Evolutionary conservation across 2,797 vertebrate genomes (phyloP).

Genomic region (Paguma larvata): DNA sequence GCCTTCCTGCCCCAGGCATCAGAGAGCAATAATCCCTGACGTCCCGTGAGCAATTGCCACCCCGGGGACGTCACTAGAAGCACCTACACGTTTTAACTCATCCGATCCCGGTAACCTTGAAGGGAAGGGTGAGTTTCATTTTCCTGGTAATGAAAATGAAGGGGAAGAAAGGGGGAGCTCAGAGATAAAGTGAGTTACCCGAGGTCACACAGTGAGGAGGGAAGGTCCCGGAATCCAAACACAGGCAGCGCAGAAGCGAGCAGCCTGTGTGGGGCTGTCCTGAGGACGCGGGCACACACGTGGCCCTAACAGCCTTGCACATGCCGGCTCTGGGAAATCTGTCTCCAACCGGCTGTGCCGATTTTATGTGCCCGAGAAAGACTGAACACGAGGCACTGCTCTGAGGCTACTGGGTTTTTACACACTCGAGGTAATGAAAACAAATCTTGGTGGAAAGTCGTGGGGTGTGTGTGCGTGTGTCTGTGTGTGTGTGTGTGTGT

Average conservation of each 20-base stretch:
- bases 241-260: fast-evolving
- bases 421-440: not conserved
- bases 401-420: not conserved
- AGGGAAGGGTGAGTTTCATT: not conserved
- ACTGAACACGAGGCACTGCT: not conserved
- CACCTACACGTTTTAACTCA: not conserved
- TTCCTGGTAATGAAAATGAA: not conserved
- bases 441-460: conserved; percentile 38
- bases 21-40: fast-evolving
- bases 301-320: fast-evolving
- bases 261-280: not conserved
- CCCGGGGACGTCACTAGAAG: too few species aligned
- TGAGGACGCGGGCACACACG: fast-evolving
- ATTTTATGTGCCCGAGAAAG: fast-evolving
- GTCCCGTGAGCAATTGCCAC: fast-evolving
- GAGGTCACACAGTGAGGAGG: not conserved
- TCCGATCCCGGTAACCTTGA: fast-evolving
- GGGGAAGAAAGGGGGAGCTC: not conserved
- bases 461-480: not conserved
- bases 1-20: too few species aligned
- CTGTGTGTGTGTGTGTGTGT: not conserved
- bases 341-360: fast-evolving
- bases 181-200: not conserved
- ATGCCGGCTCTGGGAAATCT: fast-evolving
- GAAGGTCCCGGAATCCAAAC: fast-evolving